Base-by-base conservation (phyloP, 2,113 vertebrate genomes). In the Planiliza haematocheilus region DNA sequence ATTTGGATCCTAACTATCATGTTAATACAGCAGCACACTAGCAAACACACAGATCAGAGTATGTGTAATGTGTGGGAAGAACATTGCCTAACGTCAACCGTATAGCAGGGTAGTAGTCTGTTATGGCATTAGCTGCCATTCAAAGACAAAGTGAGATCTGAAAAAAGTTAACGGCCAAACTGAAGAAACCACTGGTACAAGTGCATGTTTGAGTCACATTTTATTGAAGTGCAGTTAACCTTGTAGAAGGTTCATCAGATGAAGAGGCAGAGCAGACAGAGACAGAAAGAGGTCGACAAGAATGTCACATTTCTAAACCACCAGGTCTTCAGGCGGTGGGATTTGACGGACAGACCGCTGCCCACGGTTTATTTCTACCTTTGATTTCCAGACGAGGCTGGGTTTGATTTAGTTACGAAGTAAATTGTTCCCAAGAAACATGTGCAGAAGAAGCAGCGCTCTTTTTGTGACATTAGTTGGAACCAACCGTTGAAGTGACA, bases 181-280 rank as follows among this genome's bases (percentile, higher is more conserved):
- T 3, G 4, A 55, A 63, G n/a, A 51, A 37, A 70, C 51, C 18
- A 5, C 18, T 53, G 52, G 9, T 0, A 24, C 41, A n/a, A 10
- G 16, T 11, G 18, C 14, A 4, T 8, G 14, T 56, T 70, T 57
- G 17, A 17, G 2, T 71, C 8, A 21, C 18, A 51, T 68, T 77
- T 86, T 73, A 77, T 81, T 82, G 10, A 42, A 62, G 63, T 65
- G 43, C 36, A 53, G 64, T 57, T 46, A 50, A 46, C 20, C 12
- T 9, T 59, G 6, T 10, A 46, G 36, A 4, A 51, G 41, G 17
- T 46, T 45, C 52, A 53, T 51, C 36, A 42, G 8, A 70, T 24
- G 16, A 63, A 49, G 59, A 70, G 36, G 46, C 69, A 43, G 67
- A 65, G 30, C 36, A 68, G 20, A 60, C 14, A 43, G 8, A 61